A percentile compares a stretch with the other conserved stretches of the same genome.
These are phyloP conservation scores for Toxostoma redivivum DNA, from an alignment of 2,113 vertebrate genomes.

Conservation along the genomic window DNA sequence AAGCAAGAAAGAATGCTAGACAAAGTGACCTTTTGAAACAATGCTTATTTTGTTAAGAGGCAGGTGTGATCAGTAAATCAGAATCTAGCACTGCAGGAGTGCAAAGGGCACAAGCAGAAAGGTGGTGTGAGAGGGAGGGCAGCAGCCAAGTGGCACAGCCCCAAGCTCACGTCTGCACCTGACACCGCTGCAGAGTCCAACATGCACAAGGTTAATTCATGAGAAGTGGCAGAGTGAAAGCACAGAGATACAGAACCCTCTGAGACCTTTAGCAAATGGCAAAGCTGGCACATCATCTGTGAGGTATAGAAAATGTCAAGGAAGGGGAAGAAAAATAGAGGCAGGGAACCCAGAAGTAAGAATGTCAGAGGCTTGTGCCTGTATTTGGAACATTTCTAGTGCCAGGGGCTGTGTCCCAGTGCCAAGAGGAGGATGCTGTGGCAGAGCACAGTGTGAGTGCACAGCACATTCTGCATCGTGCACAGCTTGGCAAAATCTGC, in stretches of 20 bases:
- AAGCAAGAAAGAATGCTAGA: neutral
- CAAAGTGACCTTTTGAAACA: neutral
- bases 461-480: neutral
- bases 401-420: neutral
- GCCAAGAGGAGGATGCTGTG: neutral
- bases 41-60: neutral
- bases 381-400: rapidly evolving
- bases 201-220: neutral
- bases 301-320: neutral
- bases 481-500: neutral
- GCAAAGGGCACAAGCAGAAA: neutral
- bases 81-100: neutral
- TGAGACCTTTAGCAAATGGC: neutral
- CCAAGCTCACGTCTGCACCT: neutral
- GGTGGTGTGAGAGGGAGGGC: neutral
- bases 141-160: neutral
- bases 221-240: neutral
- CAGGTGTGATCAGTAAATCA: neutral
- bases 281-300: neutral
- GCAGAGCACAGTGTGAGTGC: neutral
- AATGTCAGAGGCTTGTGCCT: neutral
- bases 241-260: neutral
- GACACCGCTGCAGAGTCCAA: neutral
- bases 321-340: neutral
- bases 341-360: neutral